Percentiles rank a stretch among this genome's conserved stretches.
phyloP scores from a whole-genome alignment of 1,140 invertebrate species.

The Sipha flava region DNA sequence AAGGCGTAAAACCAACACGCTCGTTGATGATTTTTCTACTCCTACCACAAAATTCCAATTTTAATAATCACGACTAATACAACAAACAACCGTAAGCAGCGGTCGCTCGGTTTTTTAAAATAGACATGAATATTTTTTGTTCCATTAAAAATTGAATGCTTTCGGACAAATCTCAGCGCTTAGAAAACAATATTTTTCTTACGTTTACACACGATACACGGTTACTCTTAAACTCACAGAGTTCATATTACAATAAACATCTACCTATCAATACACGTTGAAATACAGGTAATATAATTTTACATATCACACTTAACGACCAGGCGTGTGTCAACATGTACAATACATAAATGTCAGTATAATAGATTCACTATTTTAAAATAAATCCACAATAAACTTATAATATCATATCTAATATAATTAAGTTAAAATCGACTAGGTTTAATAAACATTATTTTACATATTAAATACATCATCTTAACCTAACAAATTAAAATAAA shows the following conservation, averaged over 20 bases:
- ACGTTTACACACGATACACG: not conserved
- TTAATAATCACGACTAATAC: not conserved
- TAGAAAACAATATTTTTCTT: not conserved
- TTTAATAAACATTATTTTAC: no score
- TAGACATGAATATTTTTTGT: not conserved
- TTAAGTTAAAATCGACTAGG: no score
- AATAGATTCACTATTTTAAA: no score
- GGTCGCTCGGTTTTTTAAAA: not conserved
- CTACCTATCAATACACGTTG: not conserved
- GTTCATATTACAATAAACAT: not conserved
- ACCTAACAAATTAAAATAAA: not conserved
- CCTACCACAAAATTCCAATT: not conserved
- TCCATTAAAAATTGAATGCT: not conserved
- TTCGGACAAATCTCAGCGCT: not conserved
- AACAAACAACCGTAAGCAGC: not conserved
- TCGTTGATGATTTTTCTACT: not conserved
- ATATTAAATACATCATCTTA: no score
- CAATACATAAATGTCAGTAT: no score
- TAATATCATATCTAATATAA: no score
- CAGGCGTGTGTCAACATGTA: no score
- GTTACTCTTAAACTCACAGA: not conserved
- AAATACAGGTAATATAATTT: not conserved
- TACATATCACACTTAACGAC: no score
- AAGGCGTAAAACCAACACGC: not conserved
- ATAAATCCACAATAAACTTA: no score